Base-by-base conservation (phyloP, 2,113 vertebrate species). In the Neolamprologus tretocephalus region DNA sequence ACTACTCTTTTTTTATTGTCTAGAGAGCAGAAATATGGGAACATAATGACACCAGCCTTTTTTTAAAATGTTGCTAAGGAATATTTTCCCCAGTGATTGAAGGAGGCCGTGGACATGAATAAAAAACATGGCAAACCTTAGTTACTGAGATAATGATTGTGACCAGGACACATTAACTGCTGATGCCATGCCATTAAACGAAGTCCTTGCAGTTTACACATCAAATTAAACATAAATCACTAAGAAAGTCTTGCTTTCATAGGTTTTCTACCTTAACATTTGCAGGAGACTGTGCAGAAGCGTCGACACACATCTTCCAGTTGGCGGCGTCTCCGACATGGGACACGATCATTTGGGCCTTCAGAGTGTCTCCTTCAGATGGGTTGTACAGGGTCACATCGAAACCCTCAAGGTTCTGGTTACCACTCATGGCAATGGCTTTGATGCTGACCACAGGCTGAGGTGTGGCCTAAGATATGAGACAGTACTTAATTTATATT, bases 251-350 rank as follows among this genome's bases (percentile, higher is more conserved):
- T 68, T 21, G 11, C 11, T 21, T 37, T 68, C 19, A 21, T 68
- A 37, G 40, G 21, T 75, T 75, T 45, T 45, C 28, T 95, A 97
- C 96, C 95, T 92, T 95, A 63, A 88, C 40, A 51, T 87, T 73
- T 0, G 37, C 9, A 3, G 58, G 80, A 28, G 31, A 40, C 9
- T 89, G 54, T 51, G 93, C 3, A 17, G 53, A 86, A 31, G 89
- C 83, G 80, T 96, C 92, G 3, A 95, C 33, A 33, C 96, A 97
- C 87, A 96, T 91, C 91, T 96, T 97, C 96, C 96, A 97, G 94
- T 96, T 97, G 79, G 91, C 89, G 47, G 93, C 90, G 16, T 94
- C 88, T 66, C 92, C 95, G 17, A 95, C 73, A 51, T 96, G 91
- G 9, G 95, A 96, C 71, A 96, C 40, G 9, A 96, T 94, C 78